Conservation (phyloP, 2,797 vertebrate species). For the Champsocephalus esox region DNA sequence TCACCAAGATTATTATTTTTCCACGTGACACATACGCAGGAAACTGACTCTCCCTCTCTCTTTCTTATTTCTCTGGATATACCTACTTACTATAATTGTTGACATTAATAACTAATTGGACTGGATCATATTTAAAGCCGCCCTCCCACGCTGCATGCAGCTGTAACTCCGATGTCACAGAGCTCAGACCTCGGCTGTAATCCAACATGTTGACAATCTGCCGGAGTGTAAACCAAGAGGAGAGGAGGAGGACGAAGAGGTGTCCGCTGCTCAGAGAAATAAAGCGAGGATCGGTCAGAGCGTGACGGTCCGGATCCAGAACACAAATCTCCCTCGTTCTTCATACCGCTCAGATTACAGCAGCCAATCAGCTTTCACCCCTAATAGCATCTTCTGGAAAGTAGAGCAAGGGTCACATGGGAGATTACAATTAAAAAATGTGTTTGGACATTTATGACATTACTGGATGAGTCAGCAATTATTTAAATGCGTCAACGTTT, state of each 20-base stretch:
- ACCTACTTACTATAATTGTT: no score
- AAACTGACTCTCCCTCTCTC: no score
- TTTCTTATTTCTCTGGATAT: no score
- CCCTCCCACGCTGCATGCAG: no score
- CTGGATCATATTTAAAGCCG: no score
- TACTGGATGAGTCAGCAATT: no score
- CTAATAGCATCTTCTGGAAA: not conserved
- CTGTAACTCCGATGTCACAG: not conserved
- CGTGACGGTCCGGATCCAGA: not conserved
- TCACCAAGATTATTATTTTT: no score
- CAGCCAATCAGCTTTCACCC: slow-evolving; percentile 30
- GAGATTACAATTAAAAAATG: no score
- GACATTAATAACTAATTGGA: no score
- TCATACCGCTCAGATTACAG: slow-evolving; percentile 31
- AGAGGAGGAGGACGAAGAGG: not conserved
- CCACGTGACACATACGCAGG: no score
- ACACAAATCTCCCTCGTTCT: slow-evolving; percentile 8
- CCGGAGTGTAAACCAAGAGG: not conserved
- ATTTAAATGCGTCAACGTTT: no score
- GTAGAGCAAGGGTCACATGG: not conserved
- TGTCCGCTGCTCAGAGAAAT: not conserved
- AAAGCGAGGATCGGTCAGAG: not conserved
- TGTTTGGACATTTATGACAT: no score
- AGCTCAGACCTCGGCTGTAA: not conserved
- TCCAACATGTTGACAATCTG: not conserved